Base-by-base conservation (phyloP, 2,113 vertebrate genomes). In the Zapornia atra region DNA sequence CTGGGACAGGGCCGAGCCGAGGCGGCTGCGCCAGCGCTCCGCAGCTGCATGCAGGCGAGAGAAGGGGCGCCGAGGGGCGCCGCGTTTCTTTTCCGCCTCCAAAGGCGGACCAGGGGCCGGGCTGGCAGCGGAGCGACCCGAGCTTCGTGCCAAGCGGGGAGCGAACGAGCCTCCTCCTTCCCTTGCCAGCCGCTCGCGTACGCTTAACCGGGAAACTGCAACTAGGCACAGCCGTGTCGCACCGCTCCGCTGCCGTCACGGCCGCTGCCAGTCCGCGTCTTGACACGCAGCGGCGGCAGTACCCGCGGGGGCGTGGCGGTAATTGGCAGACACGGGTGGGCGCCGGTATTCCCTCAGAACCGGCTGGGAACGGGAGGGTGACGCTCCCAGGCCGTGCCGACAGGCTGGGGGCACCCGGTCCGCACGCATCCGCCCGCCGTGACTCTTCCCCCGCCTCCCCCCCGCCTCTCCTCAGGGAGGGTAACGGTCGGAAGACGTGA, bases 161-260 rank as follows among this genome's bases (percentile, higher is more conserved):
- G 38, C 3, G n/a, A 51, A 3, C 12, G 9, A 68, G 14, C 11
- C 33, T 28, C 17, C 33, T 25, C 9, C 42, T 25, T 51, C 50
- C 24, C 7, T 20, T 5, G 17, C 18, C 31, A 15, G 59, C 44
- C 34, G 28, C n/a, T 63, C 24, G 14, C 33, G 11, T 16, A 11
- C 25, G 20, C 6, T 16, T 40, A 42, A 12, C 28, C 5, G 36
- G 29, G 44, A 31, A 28, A 2, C 4, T 7, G 33, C 4, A 12
- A 13, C 1, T 4, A 5, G 18, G 4, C 9, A 1, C 6, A 4
- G 16, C 18, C 21, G 8, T 7, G 10, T 15, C 19, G 11, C 34
- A 7, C 12, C 26, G 11, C 6, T 12, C 34, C 38, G 12, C 40
- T 24, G 22, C 22, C 40, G 17, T 11, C 48, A 13, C n/a, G n/a